Conservation (phyloP, 1,140 invertebrate genomes). For the Contarinia nasturtii region DNA sequence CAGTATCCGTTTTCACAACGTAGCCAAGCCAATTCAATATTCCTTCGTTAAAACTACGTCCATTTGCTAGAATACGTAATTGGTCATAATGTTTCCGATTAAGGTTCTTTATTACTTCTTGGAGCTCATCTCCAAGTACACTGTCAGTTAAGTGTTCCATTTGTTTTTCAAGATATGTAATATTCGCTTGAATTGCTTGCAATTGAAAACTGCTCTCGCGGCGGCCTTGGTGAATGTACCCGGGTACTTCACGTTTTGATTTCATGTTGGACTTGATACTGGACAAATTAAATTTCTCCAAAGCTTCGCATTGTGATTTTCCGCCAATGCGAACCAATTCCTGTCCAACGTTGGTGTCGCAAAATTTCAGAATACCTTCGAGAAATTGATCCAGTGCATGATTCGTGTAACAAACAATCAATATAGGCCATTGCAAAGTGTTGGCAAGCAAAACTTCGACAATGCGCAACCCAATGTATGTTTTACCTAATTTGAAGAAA, state of each 20-base stretch:
- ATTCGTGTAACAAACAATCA: conserved; percentile 72
- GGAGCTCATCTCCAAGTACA: not conserved
- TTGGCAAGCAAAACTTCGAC: conserved; percentile 36
- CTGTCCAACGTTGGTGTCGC: conserved; percentile 12
- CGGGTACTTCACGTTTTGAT: not conserved
- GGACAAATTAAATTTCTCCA: not conserved
- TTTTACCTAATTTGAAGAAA: conserved; percentile 39
- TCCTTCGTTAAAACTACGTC: too few species aligned
- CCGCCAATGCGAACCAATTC: conserved; percentile 48
- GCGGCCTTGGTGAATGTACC: not conserved
- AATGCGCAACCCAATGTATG: conserved; percentile 49
- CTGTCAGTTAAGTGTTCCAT: not conserved
- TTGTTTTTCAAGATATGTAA: not conserved
- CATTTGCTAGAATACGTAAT: too few species aligned
- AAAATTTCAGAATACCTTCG: conserved; percentile 40
- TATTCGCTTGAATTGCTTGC: not conserved
- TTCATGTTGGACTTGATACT: not conserved
- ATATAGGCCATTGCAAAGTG: conserved; percentile 30
- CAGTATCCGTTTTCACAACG: too few species aligned
- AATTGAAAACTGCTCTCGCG: not conserved
- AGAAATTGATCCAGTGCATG: conserved; percentile 80
- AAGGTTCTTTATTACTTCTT: not conserved
- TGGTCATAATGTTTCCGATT: not conserved
- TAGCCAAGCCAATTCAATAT: too few species aligned
- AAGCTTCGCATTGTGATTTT: not conserved